Evolutionary conservation across 35 echinoderm and acorn worm species (phyloP).

Genomic region (Patiria miniata): DNA sequence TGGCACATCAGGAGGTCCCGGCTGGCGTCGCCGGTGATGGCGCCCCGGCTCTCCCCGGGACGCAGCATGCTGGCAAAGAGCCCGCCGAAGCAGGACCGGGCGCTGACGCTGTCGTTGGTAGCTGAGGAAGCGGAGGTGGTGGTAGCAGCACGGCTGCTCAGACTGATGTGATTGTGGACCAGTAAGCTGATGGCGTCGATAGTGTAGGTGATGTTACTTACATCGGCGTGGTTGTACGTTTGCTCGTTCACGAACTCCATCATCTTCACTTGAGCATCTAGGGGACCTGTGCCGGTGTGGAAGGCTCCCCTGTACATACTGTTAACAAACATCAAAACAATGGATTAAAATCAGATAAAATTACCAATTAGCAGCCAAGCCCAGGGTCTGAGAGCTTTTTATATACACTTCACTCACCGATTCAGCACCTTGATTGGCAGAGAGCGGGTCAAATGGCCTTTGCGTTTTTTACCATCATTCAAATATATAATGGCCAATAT

Average conservation of each 20-base stretch:
- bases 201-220: constrained; percentile 61
- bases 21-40: constrained; percentile 48
- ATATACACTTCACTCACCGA: too few species aligned
- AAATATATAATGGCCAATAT: too few species aligned
- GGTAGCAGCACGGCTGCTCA: constrained; percentile 45
- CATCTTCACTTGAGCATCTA: constrained; percentile 93
- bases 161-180: constrained; percentile 65
- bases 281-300: constrained; percentile 69
- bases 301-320: constrained; percentile 77
- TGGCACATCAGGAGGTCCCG: constrained; percentile 83
- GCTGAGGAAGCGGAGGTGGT: background rate
- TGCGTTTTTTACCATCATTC: background rate
- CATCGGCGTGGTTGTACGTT: constrained; percentile 51
- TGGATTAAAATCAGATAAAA: too few species aligned
- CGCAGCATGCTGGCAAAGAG: constrained; percentile 70
- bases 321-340: constrained; percentile 24
- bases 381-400: too few species aligned
- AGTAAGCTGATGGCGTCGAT: constrained; percentile 61
- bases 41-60: constrained; percentile 17
- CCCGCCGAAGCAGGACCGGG: constrained; percentile 56
- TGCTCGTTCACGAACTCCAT: constrained; percentile 82
- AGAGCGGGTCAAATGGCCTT: background rate
- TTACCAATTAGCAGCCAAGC: background rate
- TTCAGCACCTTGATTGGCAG: too few species aligned
- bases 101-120: constrained; percentile 28